These are phyloP conservation scores for Augiades crinisus DNA, from an alignment of 2,888 invertebrate species.

Conservation along the genomic window DNA sequence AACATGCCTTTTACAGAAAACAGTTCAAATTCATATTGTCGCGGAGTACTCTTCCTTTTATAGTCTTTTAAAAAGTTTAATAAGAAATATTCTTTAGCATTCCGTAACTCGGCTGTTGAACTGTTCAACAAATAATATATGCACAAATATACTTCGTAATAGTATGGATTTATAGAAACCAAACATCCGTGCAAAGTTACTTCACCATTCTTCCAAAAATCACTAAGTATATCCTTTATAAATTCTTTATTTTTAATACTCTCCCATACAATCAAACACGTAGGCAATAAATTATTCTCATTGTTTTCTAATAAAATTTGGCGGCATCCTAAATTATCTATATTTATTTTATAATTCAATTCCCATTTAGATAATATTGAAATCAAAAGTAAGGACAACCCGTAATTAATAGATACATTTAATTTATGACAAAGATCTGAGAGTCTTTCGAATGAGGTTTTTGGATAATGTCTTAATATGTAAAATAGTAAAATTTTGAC, in stretches of 20 bases:
- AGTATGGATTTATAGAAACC: constrained; percentile 71
- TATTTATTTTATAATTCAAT: constrained; percentile 58
- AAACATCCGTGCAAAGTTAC: constrained; percentile 65
- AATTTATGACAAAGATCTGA: constrained; percentile 60
- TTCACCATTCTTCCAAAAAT: constrained; percentile 77
- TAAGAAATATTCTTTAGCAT: constrained; percentile 65
- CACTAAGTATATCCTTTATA: constrained; percentile 60
- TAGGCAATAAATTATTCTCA: constrained; percentile 48
- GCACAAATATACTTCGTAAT: constrained; percentile 70
- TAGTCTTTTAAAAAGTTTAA: constrained; percentile 70
- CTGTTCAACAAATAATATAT: constrained; percentile 64
- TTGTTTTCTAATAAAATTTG: constrained; percentile 54
- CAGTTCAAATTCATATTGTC: constrained; percentile 73
- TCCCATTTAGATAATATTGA: constrained; percentile 66
- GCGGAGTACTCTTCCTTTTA: constrained; percentile 62
- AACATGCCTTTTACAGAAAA: constrained; percentile 76
- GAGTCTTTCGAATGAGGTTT: constrained; percentile 54
- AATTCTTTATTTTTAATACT: constrained; percentile 66
- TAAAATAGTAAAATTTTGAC: constrained; percentile 69
- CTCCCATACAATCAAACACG: constrained; percentile 63
- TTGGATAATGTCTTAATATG: constrained; percentile 60
- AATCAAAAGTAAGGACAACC: constrained; percentile 65
- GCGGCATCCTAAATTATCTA: constrained; percentile 54
- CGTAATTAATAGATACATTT: constrained; percentile 62
- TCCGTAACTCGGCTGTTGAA: constrained; percentile 47